A percentile compares a stretch with the other conserved stretches of the same genome.
Evolutionary conservation across 2,888 invertebrate genomes (phyloP).

Genomic region (Pteria penguin): DNA sequence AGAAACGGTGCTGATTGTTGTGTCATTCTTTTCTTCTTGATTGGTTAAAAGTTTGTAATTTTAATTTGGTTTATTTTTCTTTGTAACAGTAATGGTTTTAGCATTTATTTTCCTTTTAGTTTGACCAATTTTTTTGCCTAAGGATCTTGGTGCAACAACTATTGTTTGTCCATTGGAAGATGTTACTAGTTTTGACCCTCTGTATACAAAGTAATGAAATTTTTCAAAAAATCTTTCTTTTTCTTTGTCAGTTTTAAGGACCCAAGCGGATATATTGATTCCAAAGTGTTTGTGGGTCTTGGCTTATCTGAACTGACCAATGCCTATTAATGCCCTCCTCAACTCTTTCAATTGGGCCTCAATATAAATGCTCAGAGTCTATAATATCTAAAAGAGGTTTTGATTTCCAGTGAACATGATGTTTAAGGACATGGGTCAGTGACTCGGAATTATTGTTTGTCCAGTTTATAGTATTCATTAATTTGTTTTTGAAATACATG

Average conservation of each 20-base stretch:
- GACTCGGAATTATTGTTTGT: constrained; percentile 20
- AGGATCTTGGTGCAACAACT: background rate
- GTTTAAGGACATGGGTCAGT: constrained; percentile 5
- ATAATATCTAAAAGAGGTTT: too few relatives aligned
- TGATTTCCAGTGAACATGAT: constrained; percentile 2
- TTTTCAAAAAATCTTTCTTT: background rate
- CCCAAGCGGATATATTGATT: background rate
- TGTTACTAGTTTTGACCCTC: background rate
- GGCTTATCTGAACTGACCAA: background rate
- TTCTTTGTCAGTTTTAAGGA: background rate
- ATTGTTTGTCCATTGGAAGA: background rate
- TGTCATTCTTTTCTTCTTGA: too few relatives aligned
- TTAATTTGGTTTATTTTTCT: background rate
- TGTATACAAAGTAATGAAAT: background rate
- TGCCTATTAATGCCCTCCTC: background rate
- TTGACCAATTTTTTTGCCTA: background rate
- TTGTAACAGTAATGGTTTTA: background rate
- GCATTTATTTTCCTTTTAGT: background rate
- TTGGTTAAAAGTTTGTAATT: too few relatives aligned
- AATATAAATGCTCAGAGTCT: background rate
- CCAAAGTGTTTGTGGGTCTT: background rate
- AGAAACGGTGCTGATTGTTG: too few relatives aligned
- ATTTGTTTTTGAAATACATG: constrained; percentile 6
- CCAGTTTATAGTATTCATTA: background rate
- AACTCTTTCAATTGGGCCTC: background rate